phyloP scores from a whole-genome alignment of 2,113 vertebrate genomes.

The Suricata suricatta region DNA sequence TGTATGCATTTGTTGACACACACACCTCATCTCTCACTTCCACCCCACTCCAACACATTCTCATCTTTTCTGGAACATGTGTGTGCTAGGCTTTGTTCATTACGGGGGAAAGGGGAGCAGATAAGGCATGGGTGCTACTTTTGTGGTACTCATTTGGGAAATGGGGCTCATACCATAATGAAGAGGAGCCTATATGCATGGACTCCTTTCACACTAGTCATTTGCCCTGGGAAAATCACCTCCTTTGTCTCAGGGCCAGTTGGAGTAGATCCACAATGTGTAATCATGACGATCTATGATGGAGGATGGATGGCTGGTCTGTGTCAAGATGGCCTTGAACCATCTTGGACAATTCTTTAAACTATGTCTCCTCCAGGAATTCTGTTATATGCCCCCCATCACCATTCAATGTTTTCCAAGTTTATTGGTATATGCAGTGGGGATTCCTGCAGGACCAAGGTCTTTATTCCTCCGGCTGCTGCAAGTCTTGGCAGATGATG shows the following conservation, averaged over 20 bases:
- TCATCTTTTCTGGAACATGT: background rate
- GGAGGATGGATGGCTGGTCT: background rate
- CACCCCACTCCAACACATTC: background rate
- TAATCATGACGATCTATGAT: too few species aligned
- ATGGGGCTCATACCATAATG: background rate
- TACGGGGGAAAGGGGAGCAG: background rate
- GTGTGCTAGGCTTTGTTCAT: background rate
- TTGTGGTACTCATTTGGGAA: background rate
- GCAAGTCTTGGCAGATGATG: background rate
- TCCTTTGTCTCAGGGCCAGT: background rate
- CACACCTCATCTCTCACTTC: background rate
- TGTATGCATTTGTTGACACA: background rate
- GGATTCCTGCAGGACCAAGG: background rate
- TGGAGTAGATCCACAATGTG: background rate
- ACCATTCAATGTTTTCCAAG: background rate
- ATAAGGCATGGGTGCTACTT: background rate
- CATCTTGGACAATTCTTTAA: background rate
- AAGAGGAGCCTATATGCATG: background rate
- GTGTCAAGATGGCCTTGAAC: background rate
- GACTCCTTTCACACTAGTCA: background rate
- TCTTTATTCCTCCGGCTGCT: background rate
- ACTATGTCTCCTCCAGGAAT: background rate
- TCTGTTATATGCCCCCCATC: background rate
- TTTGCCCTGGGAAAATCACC: background rate
- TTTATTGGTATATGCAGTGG: too few species aligned